Evolutionary conservation across 2,888 invertebrate species (phyloP).

Genomic region (Pycnomerus fuliginosus): DNA sequence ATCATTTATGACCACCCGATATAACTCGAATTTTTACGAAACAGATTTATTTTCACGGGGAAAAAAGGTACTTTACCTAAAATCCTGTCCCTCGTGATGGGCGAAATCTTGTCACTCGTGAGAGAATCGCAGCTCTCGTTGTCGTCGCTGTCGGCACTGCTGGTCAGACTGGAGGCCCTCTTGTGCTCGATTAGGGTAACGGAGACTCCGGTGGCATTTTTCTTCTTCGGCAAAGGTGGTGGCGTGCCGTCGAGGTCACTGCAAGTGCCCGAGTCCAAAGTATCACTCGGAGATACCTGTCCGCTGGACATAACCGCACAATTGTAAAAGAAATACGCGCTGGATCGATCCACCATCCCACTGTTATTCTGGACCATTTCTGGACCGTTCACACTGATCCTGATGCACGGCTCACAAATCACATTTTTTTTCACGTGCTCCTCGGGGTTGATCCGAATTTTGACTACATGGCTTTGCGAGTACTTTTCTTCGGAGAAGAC

Average conservation of each 20-base stretch:
- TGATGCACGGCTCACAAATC: slow-evolving; percentile 63
- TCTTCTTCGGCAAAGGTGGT: slow-evolving; percentile 67
- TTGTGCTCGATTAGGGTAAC: slow-evolving; percentile 60
- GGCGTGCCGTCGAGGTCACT: slow-evolving; percentile 79
- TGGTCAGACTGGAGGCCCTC: slow-evolving; percentile 56
- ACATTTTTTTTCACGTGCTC: slow-evolving; percentile 49
- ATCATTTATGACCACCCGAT: no score
- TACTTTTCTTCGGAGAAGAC: slow-evolving; percentile 43
- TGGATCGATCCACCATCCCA: slow-evolving; percentile 37
- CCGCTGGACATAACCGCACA: slow-evolving; percentile 71
- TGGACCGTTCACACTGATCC: slow-evolving; percentile 59
- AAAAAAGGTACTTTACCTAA: no score
- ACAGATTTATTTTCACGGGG: no score
- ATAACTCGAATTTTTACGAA: no score
- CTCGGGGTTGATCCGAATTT: slow-evolving; percentile 68
- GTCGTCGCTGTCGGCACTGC: slow-evolving; percentile 69
- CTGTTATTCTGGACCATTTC: slow-evolving; percentile 57
- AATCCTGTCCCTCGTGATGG: slow-evolving; percentile 23
- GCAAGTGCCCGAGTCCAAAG: slow-evolving; percentile 81
- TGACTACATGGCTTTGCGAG: slow-evolving; percentile 60
- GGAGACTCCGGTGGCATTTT: slow-evolving; percentile 50
- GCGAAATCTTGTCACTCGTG: slow-evolving; percentile 66
- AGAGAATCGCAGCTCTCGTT: slow-evolving; percentile 79
- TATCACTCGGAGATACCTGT: slow-evolving; percentile 81
- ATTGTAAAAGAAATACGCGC: slow-evolving; percentile 59